Evolutionary conservation across 2,888 invertebrate species (phyloP).

Genomic region (Helleia helle): DNA sequence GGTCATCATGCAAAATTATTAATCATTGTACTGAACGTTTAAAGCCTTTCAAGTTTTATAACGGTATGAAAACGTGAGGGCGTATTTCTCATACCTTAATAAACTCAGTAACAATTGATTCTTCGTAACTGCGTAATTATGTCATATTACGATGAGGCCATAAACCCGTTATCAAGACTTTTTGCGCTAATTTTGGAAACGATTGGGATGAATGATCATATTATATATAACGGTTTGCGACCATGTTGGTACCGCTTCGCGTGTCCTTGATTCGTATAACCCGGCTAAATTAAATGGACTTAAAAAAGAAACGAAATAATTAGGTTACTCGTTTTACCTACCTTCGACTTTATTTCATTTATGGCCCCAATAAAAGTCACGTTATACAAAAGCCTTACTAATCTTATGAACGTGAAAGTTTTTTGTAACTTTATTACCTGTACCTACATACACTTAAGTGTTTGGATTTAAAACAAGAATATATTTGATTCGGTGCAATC

Average conservation of each 20-base stretch:
- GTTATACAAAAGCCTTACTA: constrained; percentile 3
- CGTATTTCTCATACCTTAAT: not conserved
- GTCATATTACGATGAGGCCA: not conserved
- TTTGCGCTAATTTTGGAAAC: constrained; percentile 11
- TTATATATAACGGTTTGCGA: constrained; percentile 38
- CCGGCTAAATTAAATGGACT: not conserved
- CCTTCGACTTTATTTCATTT: not conserved
- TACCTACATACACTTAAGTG: no score
- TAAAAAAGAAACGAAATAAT: constrained; percentile 1
- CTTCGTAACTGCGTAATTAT: not conserved
- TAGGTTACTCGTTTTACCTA: constrained; percentile 2
- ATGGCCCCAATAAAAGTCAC: not conserved
- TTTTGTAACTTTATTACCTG: not conserved
- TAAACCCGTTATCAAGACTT: not conserved
- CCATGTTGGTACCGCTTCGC: not conserved
- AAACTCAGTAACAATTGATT: not conserved
- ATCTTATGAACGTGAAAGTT: constrained; percentile 1
- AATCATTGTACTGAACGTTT: not conserved
- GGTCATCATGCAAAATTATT: not conserved
- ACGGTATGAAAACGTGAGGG: not conserved
- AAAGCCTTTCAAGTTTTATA: not conserved
- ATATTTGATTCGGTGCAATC: no score
- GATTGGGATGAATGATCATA: constrained; percentile 35
- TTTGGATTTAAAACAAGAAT: no score
- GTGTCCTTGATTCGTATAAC: constrained; percentile 1